Evolutionary conservation across 2,797 vertebrate genomes (phyloP).

Genomic region (Aeoliscus strigatus): DNA sequence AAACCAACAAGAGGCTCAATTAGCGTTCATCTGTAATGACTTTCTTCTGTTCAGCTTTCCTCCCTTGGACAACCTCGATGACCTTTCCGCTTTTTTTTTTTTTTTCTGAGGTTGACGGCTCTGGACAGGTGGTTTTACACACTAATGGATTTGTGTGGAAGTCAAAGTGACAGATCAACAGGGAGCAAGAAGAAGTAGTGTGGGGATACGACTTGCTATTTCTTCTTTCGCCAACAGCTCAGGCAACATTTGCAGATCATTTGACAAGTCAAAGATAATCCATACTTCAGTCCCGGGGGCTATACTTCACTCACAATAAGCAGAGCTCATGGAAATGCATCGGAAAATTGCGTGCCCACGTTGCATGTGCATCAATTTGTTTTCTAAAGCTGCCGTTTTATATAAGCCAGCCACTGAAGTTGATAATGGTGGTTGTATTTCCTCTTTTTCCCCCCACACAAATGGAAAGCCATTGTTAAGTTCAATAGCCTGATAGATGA

Average conservation of each 20-base stretch:
- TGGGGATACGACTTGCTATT: no score
- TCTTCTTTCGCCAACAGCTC: constrained; percentile 4
- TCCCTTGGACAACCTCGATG: constrained; percentile 29
- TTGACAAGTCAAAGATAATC: no score
- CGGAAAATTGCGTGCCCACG: neutral
- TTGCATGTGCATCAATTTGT: neutral
- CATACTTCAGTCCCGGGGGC: neutral
- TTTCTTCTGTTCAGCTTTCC: constrained; percentile 32
- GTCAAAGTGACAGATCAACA: constrained; percentile 44
- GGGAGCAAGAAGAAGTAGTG: constrained; percentile 19
- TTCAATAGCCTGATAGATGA: constrained; percentile 50
- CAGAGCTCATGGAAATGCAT: no score
- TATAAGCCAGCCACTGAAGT: no score
- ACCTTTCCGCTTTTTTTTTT: constrained; percentile 45
- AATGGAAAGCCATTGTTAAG: constrained; percentile 31
- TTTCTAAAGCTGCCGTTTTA: neutral
- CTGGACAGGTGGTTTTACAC: constrained; percentile 41
- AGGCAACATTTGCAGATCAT: no score
- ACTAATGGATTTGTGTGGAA: constrained; percentile 36
- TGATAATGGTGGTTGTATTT: constrained; percentile 5
- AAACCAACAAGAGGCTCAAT: constrained; percentile 15
- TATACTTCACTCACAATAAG: neutral
- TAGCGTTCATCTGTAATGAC: constrained; percentile 7
- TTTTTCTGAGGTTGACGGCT: constrained; percentile 12
- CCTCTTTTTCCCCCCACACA: constrained; percentile 9